A percentile compares a stretch with the other conserved stretches of the same genome.
phyloP scores from a whole-genome alignment of 2,888 invertebrate genomes.

The Deladenus siricidicola region DNA sequence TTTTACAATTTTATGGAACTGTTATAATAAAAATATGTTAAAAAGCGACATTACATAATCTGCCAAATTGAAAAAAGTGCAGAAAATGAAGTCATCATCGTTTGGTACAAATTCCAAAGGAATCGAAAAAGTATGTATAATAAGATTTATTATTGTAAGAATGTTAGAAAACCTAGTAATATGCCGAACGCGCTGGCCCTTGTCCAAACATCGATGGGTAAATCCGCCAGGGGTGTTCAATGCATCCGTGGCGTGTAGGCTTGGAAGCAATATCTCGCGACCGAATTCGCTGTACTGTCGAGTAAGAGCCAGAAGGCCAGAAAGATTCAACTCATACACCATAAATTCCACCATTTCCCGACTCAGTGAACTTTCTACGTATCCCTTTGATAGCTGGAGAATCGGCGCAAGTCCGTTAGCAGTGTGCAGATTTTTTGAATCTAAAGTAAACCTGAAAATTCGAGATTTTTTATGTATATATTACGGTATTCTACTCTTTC shows the following conservation, averaged over 20 bases:
- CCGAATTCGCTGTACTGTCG: not conserved
- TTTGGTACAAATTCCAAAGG: no score
- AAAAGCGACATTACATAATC: no score
- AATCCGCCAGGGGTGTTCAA: constrained; percentile 19
- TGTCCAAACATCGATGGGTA: constrained; percentile 15
- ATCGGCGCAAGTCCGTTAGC: constrained; percentile 2
- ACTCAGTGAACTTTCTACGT: constrained; percentile 13
- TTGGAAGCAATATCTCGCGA: constrained; percentile 15
- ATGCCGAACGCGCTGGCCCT: not conserved
- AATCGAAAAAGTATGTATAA: no score
- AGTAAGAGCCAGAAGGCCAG: not conserved
- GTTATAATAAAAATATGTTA: no score
- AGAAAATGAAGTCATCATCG: no score
- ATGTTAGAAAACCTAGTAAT: constrained; percentile 14
- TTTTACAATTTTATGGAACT: no score
- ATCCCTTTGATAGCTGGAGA: constrained; percentile 17
- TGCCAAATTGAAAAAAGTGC: no score
- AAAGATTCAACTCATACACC: constrained; percentile 12
- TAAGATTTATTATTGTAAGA: not conserved
- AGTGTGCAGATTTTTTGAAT: no score
- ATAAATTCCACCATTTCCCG: constrained; percentile 16
- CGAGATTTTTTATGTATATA: no score
- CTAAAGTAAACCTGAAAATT: no score
- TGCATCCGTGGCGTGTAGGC: constrained; percentile 15
- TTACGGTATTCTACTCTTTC: no score